Conservation (phyloP, 2,888 invertebrate genomes). For the Rambutsinella grinnellia region DNA sequence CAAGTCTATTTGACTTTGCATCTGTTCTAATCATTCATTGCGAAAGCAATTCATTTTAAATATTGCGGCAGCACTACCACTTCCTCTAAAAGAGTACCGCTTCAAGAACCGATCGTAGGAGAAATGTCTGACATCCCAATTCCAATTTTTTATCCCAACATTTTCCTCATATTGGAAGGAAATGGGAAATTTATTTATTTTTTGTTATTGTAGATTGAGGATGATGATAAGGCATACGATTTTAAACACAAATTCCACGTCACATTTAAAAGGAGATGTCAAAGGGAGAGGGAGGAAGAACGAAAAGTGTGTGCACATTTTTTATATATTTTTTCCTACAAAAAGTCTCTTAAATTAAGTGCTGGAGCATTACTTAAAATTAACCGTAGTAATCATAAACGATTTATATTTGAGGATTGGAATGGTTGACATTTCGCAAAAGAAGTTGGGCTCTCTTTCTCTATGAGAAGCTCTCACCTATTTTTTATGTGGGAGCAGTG, state of each 20-base stretch:
- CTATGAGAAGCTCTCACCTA: no score
- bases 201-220: not conserved
- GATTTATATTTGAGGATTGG: no score
- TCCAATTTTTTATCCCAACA: not conserved
- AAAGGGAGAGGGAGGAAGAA: constrained; percentile 2
- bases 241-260: constrained; percentile 17
- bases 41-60: not conserved
- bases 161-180: not conserved
- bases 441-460: no score
- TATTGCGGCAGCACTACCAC: no score
- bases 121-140: not conserved
- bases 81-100: not conserved
- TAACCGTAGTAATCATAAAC: not conserved
- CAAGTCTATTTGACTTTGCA: constrained; percentile 1
- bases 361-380: constrained; percentile 31
- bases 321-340: not conserved
- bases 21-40: constrained; percentile 44
- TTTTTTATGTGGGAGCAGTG: no score
- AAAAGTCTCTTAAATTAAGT: constrained; percentile 36
- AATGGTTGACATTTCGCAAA: no score
- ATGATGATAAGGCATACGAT: not conserved
- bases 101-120: not conserved
- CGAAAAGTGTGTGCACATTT: not conserved
- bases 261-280: not conserved
- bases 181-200: not conserved